Conservation (phyloP, 2,113 vertebrate species). For the Hippocampus barbouri region DNA sequence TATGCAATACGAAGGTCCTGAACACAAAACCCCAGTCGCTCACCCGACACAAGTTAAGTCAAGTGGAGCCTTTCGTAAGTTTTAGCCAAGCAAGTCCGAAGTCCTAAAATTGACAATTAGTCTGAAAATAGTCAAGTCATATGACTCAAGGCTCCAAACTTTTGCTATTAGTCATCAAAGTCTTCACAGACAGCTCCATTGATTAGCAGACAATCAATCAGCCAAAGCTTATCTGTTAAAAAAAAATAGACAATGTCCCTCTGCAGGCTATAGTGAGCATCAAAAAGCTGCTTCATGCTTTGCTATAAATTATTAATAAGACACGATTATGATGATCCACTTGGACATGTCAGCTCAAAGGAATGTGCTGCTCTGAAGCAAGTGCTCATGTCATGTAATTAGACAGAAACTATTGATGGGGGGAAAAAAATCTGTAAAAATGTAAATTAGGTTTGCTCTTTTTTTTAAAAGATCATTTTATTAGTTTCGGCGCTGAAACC, state of each 20-base stretch:
- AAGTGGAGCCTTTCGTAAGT: not conserved
- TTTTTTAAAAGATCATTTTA: not conserved
- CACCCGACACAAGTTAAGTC: not conserved
- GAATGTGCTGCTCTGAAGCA: slow-evolving; percentile 13
- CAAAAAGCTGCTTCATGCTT: slow-evolving; percentile 19
- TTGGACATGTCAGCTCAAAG: slow-evolving; percentile 31
- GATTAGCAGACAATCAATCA: slow-evolving; percentile 27
- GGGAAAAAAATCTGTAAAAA: slow-evolving; percentile 20
- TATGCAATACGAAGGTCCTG: not conserved
- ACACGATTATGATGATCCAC: slow-evolving; percentile 16
- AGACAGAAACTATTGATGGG: slow-evolving; percentile 19
- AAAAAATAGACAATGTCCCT: slow-evolving; percentile 8
- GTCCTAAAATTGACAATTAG: not conserved
- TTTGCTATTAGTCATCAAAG: slow-evolving; percentile 7
- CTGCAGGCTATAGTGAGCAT: slow-evolving; percentile 21
- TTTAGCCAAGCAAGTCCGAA: not conserved
- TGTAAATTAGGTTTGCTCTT: not conserved
- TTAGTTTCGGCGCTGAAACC: not conserved
- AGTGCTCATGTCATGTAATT: slow-evolving; percentile 14
- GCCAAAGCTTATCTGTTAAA: slow-evolving; percentile 7
- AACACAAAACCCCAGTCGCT: too few species aligned
- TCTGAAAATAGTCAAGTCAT: not conserved
- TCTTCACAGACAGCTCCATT: slow-evolving; percentile 3
- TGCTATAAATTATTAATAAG: slow-evolving; percentile 22
- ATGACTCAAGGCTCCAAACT: not conserved